Evolutionary conservation across 1,140 invertebrate genomes (phyloP).

Genomic region (Pemphigus obesinymphae): DNA sequence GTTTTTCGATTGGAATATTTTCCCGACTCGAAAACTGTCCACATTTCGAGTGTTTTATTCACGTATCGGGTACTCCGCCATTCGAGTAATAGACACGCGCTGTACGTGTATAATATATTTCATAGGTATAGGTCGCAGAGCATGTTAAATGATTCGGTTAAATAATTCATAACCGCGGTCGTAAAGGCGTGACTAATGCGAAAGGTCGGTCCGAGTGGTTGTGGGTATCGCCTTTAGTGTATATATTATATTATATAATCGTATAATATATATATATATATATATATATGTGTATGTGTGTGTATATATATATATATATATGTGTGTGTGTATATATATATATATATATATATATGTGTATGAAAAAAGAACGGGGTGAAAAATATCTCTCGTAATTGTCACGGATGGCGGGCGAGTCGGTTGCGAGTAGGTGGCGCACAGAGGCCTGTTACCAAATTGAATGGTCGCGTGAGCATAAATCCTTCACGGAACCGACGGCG

Average conservation of each 20-base stretch:
- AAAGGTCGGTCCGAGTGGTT: neutral
- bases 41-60: too few relatives aligned
- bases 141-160: slow-evolving; percentile 11
- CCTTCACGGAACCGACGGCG: slow-evolving; percentile 11
- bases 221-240: neutral
- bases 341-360: neutral
- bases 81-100: too few relatives aligned
- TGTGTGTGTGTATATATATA: too few relatives aligned
- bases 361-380: neutral
- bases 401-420: neutral
- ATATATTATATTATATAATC: neutral
- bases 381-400: neutral
- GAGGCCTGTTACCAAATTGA: slow-evolving; percentile 26
- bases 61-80: too few relatives aligned
- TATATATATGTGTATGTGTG: neutral
- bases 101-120: too few relatives aligned
- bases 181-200: neutral
- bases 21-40: too few relatives aligned
- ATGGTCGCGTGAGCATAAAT: slow-evolving; percentile 32
- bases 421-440: too few relatives aligned
- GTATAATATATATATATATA: too few relatives aligned
- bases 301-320: neutral
- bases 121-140: neutral
- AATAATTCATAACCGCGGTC: slow-evolving; percentile 9
- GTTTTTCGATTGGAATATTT: too few relatives aligned